Base-by-base conservation (phyloP, 2,888 invertebrate species). In the Dynastes hyllus region DNA sequence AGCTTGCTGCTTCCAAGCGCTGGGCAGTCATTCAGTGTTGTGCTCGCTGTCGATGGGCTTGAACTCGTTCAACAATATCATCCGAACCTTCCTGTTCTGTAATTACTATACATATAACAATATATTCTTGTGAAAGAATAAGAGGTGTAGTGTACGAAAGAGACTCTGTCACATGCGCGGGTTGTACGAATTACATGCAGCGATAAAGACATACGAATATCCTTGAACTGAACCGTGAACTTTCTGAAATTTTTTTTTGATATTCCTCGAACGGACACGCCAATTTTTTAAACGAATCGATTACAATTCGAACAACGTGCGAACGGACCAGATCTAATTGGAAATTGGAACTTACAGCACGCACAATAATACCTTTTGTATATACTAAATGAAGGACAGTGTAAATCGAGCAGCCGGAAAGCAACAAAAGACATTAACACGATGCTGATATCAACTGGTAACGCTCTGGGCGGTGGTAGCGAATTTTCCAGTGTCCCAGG, bases 381-480 rank as follows among this genome's bases (percentile, higher is more conserved):
- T 45, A 76, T 76, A 27, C 53, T 45, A 58, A 9, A 40, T 75
- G 55, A 75, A 75, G 73, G 61, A 75, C 61, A 75, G 73, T 75
- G 73, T 37, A 75, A 61, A 73, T 22, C 73, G 58, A 61, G 22
- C 22, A 58, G 22, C 11, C 16, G 40, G 40, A 40, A 75, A 4
- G 22, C 40, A 61, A 37, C 73, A 58, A 75, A 50, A 75, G 73
- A 75, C 73, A 66, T 73, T 71, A 76, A 29, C 88, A 87, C 87
- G 84, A 93, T 93, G 93, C 92, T 93, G 91, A 92, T 93, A 90
- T 92, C 92, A 87, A 92, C 87, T 86, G 92, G 92, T 90, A 91
- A 90, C 90, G 90, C 91, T 89, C 90, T 91, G 88, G 91, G 91
- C 89, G 91, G 87, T 91, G 88, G 88, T 83, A 88, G 87, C 87